phyloP scores from a whole-genome alignment of 2,113 vertebrate species.

The Fregetta grallaria region DNA sequence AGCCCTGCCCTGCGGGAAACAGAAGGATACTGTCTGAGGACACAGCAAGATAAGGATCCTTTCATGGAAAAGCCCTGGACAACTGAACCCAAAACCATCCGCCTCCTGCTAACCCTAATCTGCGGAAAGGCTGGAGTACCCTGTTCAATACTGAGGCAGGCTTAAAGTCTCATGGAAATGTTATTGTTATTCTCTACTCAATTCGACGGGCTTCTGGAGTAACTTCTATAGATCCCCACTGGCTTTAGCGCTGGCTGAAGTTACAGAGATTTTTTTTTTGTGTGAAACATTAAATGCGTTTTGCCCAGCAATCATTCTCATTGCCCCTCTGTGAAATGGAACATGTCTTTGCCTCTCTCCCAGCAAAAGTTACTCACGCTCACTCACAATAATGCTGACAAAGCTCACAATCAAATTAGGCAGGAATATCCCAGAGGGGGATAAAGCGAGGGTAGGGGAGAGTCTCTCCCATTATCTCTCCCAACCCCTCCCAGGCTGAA shows the following conservation, averaged over 20 bases:
- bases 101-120: neutral
- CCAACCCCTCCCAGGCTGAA: neutral
- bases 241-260: neutral
- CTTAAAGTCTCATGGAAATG: neutral
- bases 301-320: neutral
- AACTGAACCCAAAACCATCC: neutral
- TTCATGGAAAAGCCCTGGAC: neutral
- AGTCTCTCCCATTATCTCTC: neutral
- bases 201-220: neutral
- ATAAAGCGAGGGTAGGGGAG: neutral
- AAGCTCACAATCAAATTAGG: neutral
- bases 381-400: neutral
- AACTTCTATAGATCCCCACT: neutral
- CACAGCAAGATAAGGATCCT: neutral
- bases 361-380: neutral
- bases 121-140: neutral
- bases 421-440: neutral
- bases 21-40: neutral
- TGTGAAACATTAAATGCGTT: neutral
- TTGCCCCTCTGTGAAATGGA: neutral
- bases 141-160: neutral
- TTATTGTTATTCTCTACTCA: neutral
- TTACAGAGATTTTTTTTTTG: neutral
- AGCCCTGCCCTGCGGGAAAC: neutral
- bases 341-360: neutral